Percentiles rank a stretch among this genome's conserved stretches.
Evolutionary conservation across 2,113 vertebrate species (phyloP).

Genomic region (Megaleporinus macrocephalus): DNA sequence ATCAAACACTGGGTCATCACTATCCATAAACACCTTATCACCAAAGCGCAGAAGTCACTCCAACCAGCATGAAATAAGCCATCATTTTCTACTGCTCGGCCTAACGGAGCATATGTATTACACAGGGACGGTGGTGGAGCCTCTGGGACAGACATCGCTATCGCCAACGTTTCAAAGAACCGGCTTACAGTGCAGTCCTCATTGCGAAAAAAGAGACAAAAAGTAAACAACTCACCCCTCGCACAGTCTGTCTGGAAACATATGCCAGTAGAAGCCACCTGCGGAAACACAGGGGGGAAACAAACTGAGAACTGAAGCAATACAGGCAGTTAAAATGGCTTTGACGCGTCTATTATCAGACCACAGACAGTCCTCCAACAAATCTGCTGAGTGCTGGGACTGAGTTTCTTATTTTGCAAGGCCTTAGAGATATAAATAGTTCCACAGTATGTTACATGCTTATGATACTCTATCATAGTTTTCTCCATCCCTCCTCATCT

Average conservation of each 20-base stretch:
- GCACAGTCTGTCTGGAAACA: constrained; percentile 31
- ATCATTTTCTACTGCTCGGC: background rate
- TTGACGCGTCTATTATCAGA: background rate
- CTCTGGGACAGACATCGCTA: background rate
- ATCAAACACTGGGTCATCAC: constrained; percentile 2
- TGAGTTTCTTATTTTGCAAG: background rate
- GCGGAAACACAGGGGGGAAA: background rate
- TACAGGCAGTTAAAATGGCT: background rate
- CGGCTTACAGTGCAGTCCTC: too few species aligned
- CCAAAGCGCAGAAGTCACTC: background rate
- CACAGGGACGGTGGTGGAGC: too few species aligned
- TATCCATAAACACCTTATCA: constrained; percentile 4
- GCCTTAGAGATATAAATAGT: background rate
- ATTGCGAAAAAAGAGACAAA: background rate
- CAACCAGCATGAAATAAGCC: background rate
- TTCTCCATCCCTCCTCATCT: too few species aligned
- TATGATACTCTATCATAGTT: too few species aligned
- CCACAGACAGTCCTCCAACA: background rate
- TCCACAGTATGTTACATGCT: too few species aligned
- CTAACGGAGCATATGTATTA: background rate
- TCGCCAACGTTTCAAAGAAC: background rate
- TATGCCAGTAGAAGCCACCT: constrained; percentile 54
- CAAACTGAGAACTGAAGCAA: background rate
- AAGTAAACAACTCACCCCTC: constrained; percentile 47
- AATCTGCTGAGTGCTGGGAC: too few species aligned